These are phyloP conservation scores for Sinohyriopsis cumingii DNA, from an alignment of 2,888 invertebrate genomes.

Conservation along the genomic window DNA sequence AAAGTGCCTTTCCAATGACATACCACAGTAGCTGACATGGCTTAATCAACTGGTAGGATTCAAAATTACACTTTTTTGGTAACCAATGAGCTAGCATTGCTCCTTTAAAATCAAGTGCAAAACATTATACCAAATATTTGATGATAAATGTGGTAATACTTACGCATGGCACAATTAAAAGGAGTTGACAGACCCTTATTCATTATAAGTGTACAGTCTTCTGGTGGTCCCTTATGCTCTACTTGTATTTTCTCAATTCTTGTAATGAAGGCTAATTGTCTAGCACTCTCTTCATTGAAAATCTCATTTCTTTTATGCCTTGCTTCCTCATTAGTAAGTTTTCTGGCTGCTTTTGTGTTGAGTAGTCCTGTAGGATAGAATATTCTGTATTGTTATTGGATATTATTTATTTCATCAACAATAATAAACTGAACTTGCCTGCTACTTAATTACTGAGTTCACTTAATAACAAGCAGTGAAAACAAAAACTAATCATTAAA, in stretches of 20 bases:
- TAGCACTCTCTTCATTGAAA: constrained; percentile 84
- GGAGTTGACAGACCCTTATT: constrained; percentile 94
- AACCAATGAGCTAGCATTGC: not conserved
- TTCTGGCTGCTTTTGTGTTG: constrained; percentile 15
- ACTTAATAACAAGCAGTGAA: too few species aligned
- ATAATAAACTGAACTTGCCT: too few species aligned
- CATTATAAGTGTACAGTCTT: constrained; percentile 86
- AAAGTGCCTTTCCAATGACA: too few species aligned
- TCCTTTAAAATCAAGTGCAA: not conserved
- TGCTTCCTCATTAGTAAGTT: constrained; percentile 62
- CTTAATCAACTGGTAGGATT: too few species aligned
- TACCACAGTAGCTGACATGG: too few species aligned
- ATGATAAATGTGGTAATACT: constrained; percentile 67
- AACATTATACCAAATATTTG: not conserved
- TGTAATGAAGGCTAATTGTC: constrained; percentile 83
- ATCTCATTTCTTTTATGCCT: constrained; percentile 72
- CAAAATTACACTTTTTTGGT: too few species aligned
- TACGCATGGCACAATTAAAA: constrained; percentile 91
- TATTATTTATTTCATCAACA: too few species aligned
- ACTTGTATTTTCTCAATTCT: constrained; percentile 94
- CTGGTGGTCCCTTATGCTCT: constrained; percentile 82
- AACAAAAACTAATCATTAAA: too few species aligned
- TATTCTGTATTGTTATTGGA: too few species aligned
- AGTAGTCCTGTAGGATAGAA: constrained; percentile 31
- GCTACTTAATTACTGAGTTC: too few species aligned